Conservation (phyloP, 2,113 vertebrate genomes). For the Menidia beryllina region DNA sequence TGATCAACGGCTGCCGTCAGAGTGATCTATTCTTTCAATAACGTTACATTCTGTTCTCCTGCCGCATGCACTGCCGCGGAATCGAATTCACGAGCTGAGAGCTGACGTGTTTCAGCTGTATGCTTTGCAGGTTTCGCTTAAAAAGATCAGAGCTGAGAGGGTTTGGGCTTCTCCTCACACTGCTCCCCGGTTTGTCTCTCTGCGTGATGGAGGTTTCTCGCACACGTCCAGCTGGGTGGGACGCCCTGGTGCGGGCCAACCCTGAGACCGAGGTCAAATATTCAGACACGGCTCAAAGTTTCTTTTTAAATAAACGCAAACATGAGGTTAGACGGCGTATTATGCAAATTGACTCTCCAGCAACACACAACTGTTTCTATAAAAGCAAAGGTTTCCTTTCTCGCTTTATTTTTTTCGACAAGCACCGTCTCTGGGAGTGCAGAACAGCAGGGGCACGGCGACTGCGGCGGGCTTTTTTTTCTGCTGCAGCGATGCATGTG, state of each 20-base stretch:
- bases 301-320: not conserved
- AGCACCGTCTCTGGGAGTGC: constrained; percentile 4
- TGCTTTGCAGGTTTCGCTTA: constrained; percentile 3
- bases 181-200: not conserved
- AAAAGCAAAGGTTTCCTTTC: no score
- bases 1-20: no score
- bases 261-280: not conserved
- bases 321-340: not conserved
- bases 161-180: not conserved
- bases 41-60: no score
- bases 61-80: no score
- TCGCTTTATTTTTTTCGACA: constrained; percentile 9
- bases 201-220: not conserved
- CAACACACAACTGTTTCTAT: no score
- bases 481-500: constrained; percentile 35
- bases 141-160: not conserved
- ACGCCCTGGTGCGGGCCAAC: constrained; percentile 2
- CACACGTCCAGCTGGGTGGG: not conserved
- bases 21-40: no score
- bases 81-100: no score
- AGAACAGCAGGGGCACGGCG: constrained; percentile 26
- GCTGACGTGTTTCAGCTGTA: no score
- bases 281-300: not conserved
- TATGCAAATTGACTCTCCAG: not conserved
- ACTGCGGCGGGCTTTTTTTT: constrained; percentile 34